Evolutionary conservation across 2,797 vertebrate genomes (phyloP), one percentile per base, ranked within the genome.

Genomic region (Chaenodraco wilsoni): DNA sequence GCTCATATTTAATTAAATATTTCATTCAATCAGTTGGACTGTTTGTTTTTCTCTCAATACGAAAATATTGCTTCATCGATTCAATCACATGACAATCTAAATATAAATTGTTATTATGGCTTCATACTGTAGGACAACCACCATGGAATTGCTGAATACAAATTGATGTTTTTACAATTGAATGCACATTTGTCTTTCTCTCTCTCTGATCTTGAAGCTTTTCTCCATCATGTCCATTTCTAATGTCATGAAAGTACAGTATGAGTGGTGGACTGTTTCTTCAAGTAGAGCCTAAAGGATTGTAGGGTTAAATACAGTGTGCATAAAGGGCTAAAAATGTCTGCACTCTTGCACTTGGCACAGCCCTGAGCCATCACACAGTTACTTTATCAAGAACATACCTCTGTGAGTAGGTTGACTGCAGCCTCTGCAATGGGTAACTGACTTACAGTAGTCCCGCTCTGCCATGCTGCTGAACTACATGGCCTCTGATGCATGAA

Each of bases 381-480:
- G 57, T 56, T 40, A 48, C 66, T 79, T 64, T 64, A 74, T 69
- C 50, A 5, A 27, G 10, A 76, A 64, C 10, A 3, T 23, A 15
- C 64, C 21, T 52, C 56, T 70, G 51, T 9, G 76, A 68, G 50
- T 63, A 49, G 63, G n/a, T 12, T 37, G n/a, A 50, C 48, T 17
- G 51, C 59, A 46, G 44, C 27, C 62, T 10, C 60, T 51, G 48
- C 49, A 64, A 79, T 65, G 65, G 43, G 0, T 60, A 72, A 76
- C 61, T 51, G 68, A 59, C 43, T 74, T 67, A n/a, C n/a, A n/a
- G n/a, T n/a, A 33, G 44, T 80, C 33, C 51, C 45, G 8, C 60
- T 75, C 49, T 72, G 45, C 15, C 48, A 23, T 55, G 50, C 59
- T 62, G 46, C 51, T 65, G 55, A 52, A 74, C 23, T 69, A 27